Percentiles rank a stretch among this genome's conserved stretches.
Conservation (phyloP, 2,888 invertebrate species). For the Drosophila ezoana region DNA sequence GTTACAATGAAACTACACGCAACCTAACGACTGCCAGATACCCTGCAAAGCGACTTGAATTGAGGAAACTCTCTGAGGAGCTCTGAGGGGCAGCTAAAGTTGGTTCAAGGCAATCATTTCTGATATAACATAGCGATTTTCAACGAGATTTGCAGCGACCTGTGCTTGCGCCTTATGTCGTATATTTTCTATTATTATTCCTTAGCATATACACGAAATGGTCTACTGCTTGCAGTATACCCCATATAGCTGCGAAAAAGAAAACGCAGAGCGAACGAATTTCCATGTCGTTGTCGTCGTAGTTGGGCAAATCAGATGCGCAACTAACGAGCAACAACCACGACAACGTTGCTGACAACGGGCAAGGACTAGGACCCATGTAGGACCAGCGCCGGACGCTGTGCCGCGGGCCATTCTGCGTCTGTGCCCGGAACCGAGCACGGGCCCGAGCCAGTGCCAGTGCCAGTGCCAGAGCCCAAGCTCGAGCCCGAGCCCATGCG, state of each 20-base stretch:
- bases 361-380: constrained; percentile 46
- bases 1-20: not conserved
- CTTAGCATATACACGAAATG: not conserved
- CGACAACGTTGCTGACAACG: constrained; percentile 58
- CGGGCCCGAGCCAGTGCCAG: not conserved
- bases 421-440: not conserved
- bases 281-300: constrained; percentile 72
- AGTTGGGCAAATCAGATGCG: constrained; percentile 80
- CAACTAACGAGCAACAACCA: constrained; percentile 80
- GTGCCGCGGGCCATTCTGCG: constrained; percentile 45
- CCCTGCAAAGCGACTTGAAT: constrained; percentile 1
- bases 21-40: constrained; percentile 6
- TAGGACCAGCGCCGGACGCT: constrained; percentile 46
- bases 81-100: not conserved
- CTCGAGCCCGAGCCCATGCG: constrained; percentile 24
- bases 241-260: constrained; percentile 18
- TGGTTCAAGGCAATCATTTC: no score
- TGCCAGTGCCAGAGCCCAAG: not conserved
- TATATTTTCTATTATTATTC: not conserved
- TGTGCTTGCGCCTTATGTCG: no score
- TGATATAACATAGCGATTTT: no score
- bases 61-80: not conserved
- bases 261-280: constrained; percentile 57
- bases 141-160: no score
- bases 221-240: constrained; percentile 5